Evolutionary conservation across 2,797 vertebrate genomes (phyloP).

Genomic region (Xenentodon cancila): DNA sequence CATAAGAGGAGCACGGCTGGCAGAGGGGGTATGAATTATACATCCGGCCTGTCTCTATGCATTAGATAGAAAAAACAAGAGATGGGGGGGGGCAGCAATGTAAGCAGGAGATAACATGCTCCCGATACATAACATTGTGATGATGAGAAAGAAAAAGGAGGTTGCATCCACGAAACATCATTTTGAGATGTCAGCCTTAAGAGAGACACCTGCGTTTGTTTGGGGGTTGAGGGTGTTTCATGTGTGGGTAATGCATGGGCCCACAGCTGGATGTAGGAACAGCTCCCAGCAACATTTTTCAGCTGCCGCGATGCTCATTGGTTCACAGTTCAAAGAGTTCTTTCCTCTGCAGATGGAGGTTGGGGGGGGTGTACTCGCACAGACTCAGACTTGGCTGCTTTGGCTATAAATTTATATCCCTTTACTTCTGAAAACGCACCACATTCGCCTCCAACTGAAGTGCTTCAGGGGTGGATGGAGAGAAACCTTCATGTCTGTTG

Average conservation of each 20-base stretch:
- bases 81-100: constrained; percentile 29
- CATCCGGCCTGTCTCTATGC: constrained; percentile 87
- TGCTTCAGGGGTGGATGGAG: constrained; percentile 38
- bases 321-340: constrained; percentile 76
- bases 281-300: constrained; percentile 68
- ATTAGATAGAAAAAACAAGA: constrained; percentile 77
- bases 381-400: constrained; percentile 27
- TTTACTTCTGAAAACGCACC: constrained; percentile 17
- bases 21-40: constrained; percentile 89
- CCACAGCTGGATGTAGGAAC: constrained; percentile 70
- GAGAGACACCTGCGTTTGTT: constrained; percentile 41
- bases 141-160: constrained; percentile 14
- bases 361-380: constrained; percentile 9
- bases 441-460: constrained; percentile 33
- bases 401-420: constrained; percentile 8
- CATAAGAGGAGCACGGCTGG: constrained; percentile 76
- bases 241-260: constrained; percentile 39
- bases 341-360: constrained; percentile 42
- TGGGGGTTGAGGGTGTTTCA: constrained; percentile 31
- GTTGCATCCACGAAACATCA: constrained; percentile 27
- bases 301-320: constrained; percentile 67
- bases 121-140: constrained; percentile 41
- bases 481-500: constrained; percentile 35
- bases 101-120: constrained; percentile 50
- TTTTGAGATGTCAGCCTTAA: constrained; percentile 27